Base-by-base conservation (phyloP, 2,797 vertebrate species). In the Notamacropus eugenii region DNA sequence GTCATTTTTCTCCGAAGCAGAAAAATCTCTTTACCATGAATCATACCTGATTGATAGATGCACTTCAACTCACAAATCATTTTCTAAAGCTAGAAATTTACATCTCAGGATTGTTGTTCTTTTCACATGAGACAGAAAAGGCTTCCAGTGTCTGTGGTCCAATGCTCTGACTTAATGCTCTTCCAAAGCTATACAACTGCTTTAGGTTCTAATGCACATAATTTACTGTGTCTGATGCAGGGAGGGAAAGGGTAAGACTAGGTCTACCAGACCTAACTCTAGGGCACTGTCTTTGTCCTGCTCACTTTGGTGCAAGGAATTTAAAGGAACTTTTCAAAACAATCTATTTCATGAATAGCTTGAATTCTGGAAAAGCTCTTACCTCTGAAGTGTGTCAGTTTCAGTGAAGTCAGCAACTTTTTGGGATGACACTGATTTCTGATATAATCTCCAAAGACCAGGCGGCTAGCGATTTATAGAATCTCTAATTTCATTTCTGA, bases 401-500 rank as follows among this genome's bases (percentile, higher is more conserved):
- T 95, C 54, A 92, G 54, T 96, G 94, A 95, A 90, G 57, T 96
- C 59, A 91, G 22, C 2, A 28, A 90, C 56, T 95, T 96, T 95
- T 90, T 96, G 94, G 95, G 90, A 94, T 92, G 93, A 50, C 54
- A 27, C 93, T 97, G 93, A 46, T 96, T 92, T 97, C 94, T 92
- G 58, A 93, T 95, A 87, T 58, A 93, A 90, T 96, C 92, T 96
- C 19, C 92, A 13, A 97, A 93, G 90, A n/a, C 52, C 55, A 94
- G 92, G 94, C 94, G 93, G 90, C 91, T 40, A 94, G 90, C 93
- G 92, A 91, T 74, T 74, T 40, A 91, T 50, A 92, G 19, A 98
- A 95, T 95, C 96, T 93, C 46, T 93, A 94, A 97, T 95, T 96
- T 96, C 40, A 62, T 92, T 91, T 92, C 56, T 96, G 91, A 10